Evolutionary conservation across 2,797 vertebrate species (phyloP).

Genomic region (Kryptolebias ocellatus): DNA sequence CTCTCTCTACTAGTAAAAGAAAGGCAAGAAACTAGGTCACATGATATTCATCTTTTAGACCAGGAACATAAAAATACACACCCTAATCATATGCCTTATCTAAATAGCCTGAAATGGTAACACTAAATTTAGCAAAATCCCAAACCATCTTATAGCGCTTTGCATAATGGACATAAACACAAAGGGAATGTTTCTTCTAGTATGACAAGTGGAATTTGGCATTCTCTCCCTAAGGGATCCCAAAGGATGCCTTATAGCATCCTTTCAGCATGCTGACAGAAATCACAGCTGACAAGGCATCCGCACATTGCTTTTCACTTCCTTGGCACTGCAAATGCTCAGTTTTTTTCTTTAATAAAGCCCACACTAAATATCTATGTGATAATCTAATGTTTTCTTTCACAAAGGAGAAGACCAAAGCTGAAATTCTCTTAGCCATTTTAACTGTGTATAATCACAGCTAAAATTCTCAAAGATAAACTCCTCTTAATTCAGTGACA

Average conservation of each 20-base stretch:
- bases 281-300: conserved; percentile 70
- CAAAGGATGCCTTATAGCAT: conserved; percentile 51
- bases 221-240: conserved; percentile 64
- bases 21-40: conserved; percentile 19
- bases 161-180: conserved; percentile 70
- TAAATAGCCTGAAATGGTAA: conserved; percentile 38
- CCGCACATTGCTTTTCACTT: conserved; percentile 41
- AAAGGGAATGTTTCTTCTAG: conserved; percentile 72
- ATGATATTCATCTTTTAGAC: conserved; percentile 48
- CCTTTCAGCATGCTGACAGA: conserved; percentile 67
- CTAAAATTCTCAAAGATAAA: background rate
- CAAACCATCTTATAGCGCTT: conserved; percentile 35
- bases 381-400: conserved; percentile 35
- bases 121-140: conserved; percentile 26
- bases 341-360: conserved; percentile 33
- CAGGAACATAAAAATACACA: conserved; percentile 44
- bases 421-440: background rate
- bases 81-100: conserved; percentile 3
- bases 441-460: background rate
- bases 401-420: background rate
- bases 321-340: conserved; percentile 55
- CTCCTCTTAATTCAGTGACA: background rate
- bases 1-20: conserved; percentile 4
- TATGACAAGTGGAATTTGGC: conserved; percentile 70
- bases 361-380: conserved; percentile 6